phyloP scores from a whole-genome alignment of 53 echinoderm and acorn worm species.

The Crossaster papposus region DNA sequence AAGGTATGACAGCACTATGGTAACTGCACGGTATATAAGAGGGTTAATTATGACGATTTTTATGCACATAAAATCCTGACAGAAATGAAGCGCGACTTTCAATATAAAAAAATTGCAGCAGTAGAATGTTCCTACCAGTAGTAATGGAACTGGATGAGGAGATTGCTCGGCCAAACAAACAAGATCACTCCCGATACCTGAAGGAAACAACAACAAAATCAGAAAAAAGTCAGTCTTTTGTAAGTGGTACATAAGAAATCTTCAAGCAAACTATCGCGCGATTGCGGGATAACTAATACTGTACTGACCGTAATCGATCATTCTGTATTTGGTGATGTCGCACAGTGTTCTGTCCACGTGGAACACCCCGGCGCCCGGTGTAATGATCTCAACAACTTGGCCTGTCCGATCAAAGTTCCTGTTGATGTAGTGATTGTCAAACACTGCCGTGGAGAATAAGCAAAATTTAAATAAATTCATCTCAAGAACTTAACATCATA shows the following conservation, averaged over 20 bases:
- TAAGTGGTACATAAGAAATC: too few species aligned
- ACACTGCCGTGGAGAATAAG: slow-evolving; percentile 59
- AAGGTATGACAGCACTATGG: too few species aligned
- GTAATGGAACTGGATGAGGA: slow-evolving; percentile 88
- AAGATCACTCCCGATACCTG: slow-evolving; percentile 97
- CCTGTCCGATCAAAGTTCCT: slow-evolving; percentile 98
- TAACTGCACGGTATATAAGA: too few species aligned
- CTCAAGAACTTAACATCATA: too few species aligned
- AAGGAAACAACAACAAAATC: background rate
- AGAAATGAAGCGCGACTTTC: too few species aligned
- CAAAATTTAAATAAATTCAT: background rate
- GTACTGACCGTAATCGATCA: slow-evolving; percentile 91
- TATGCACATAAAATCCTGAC: too few species aligned
- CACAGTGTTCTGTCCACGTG: slow-evolving; percentile 81
- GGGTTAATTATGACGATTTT: too few species aligned
- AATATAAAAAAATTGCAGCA: background rate
- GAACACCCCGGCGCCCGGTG: slow-evolving; percentile 95
- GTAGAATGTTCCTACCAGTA: slow-evolving; percentile 69
- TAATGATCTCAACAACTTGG: slow-evolving; percentile 83
- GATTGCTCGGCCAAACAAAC: slow-evolving; percentile 95
- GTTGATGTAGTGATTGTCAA: slow-evolving; percentile 98
- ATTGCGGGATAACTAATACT: background rate
- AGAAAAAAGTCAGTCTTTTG: background rate
- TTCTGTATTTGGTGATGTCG: slow-evolving; percentile 84
- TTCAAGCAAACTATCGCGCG: too few species aligned